Evolutionary conservation across 2,888 invertebrate genomes (phyloP).

Genomic region (Euspilapteryx auroguttella): DNA sequence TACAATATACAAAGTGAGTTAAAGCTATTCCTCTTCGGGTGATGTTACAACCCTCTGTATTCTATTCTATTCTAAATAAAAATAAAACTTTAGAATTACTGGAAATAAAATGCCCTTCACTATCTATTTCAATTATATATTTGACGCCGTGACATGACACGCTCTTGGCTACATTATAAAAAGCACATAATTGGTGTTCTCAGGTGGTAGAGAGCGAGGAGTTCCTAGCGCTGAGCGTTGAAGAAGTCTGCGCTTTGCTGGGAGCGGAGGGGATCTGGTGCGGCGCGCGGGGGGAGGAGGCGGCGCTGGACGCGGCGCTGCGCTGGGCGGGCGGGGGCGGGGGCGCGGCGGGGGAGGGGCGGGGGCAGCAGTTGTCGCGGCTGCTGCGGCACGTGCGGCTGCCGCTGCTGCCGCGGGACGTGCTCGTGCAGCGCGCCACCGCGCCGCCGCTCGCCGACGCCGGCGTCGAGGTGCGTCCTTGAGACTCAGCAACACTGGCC

Average conservation of each 20-base stretch:
- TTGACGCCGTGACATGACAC: too few relatives aligned
- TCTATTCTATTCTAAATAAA: too few relatives aligned
- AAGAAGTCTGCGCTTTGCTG: slow-evolving; percentile 77
- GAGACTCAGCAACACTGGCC: too few relatives aligned
- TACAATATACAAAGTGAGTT: too few relatives aligned
- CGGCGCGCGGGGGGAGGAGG: slow-evolving; percentile 79
- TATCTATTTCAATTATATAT: too few relatives aligned
- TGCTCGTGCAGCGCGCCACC: slow-evolving; percentile 84
- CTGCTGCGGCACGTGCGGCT: slow-evolving; percentile 93
- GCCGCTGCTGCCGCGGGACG: slow-evolving; percentile 82
- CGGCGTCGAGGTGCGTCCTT: slow-evolving; percentile 69
- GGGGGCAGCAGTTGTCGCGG: slow-evolving; percentile 69
- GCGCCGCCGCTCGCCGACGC: slow-evolving; percentile 84
- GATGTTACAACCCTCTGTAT: too few relatives aligned
- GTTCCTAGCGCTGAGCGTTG: slow-evolving; percentile 32
- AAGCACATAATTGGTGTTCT: too few relatives aligned
- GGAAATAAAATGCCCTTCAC: too few relatives aligned
- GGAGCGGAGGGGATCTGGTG: slow-evolving; percentile 70
- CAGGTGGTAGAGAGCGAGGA: slow-evolving; percentile 11
- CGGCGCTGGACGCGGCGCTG: slow-evolving; percentile 78
- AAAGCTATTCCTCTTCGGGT: too few relatives aligned
- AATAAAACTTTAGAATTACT: too few relatives aligned
- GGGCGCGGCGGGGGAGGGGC: slow-evolving; percentile 67
- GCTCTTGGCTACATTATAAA: too few relatives aligned
- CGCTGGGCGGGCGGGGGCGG: slow-evolving; percentile 66